Conservation (phyloP, 2,113 vertebrate genomes). For the Lampris megalopsis region DNA sequence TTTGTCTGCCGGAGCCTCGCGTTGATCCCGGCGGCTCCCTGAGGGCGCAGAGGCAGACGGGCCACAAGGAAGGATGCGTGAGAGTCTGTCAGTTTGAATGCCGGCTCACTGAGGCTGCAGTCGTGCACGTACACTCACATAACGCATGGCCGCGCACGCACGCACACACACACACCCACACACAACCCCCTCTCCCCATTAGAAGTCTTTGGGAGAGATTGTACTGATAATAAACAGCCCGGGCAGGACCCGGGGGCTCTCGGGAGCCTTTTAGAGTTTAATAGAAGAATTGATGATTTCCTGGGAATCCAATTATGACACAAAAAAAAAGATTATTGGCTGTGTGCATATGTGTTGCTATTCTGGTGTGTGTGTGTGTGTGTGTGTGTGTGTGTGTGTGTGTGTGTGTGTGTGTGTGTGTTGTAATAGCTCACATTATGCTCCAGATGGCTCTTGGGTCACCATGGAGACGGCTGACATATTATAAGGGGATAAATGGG, state of each 20-base stretch:
- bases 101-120: neutral
- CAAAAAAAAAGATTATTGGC: neutral
- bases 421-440: constrained; percentile 18
- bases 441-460: constrained; percentile 38
- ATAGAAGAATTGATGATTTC: constrained; percentile 38
- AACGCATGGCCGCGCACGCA: constrained; percentile 16
- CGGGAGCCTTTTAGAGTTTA: constrained; percentile 7
- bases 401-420: constrained; percentile 15
- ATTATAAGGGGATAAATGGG: constrained; percentile 24
- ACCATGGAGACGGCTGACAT: constrained; percentile 55
- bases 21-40: neutral
- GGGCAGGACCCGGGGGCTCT: neutral
- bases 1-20: constrained; percentile 13
- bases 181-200: too few species aligned
- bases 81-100: constrained; percentile 28
- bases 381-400: neutral
- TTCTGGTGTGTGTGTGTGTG: too few species aligned
- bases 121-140: constrained; percentile 1
- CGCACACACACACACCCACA: constrained; percentile 1
- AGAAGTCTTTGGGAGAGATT: neutral
- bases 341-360: constrained; percentile 1
- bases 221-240: constrained; percentile 26
- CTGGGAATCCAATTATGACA: constrained; percentile 15
- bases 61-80: neutral
- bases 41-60: constrained; percentile 19